phyloP scores from a whole-genome alignment of 2,888 invertebrate genomes.

The Melanophora roralis region DNA sequence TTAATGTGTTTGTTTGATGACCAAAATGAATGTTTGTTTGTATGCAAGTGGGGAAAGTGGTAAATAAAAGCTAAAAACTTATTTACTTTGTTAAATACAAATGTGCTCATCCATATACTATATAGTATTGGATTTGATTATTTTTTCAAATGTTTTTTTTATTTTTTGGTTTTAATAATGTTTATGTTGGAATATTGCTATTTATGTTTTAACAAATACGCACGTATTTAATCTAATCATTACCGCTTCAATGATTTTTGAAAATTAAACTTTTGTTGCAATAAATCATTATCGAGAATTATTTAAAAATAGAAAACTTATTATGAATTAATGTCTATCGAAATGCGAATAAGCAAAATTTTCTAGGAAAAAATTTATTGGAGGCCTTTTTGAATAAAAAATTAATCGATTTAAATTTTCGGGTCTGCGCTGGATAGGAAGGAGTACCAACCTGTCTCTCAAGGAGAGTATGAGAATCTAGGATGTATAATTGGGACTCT shows the following conservation, averaged over 20 bases:
- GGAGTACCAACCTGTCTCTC: too few relatives aligned
- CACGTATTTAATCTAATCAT: slow-evolving; percentile 17
- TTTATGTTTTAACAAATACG: not conserved
- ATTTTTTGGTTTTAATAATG: not conserved
- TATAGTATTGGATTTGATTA: not conserved
- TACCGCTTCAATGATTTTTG: slow-evolving; percentile 40
- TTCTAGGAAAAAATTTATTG: too few relatives aligned
- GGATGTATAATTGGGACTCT: too few relatives aligned
- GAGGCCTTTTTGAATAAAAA: too few relatives aligned
- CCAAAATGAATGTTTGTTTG: not conserved
- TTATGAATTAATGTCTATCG: too few relatives aligned
- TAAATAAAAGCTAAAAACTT: not conserved
- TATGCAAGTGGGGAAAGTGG: not conserved
- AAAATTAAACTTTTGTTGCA: not conserved
- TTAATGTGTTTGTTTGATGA: not conserved
- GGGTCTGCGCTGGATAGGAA: too few relatives aligned
- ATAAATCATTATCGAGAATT: too few relatives aligned
- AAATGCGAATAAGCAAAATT: too few relatives aligned
- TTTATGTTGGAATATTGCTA: not conserved
- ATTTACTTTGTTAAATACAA: not conserved
- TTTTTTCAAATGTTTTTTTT: not conserved
- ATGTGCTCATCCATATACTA: not conserved
- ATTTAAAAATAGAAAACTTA: too few relatives aligned
- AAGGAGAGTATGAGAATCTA: too few relatives aligned
- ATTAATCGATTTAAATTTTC: too few relatives aligned